Evolutionary conservation across 2,797 vertebrate genomes (phyloP).

Genomic region (Ptychobarbus kaznakovi): DNA sequence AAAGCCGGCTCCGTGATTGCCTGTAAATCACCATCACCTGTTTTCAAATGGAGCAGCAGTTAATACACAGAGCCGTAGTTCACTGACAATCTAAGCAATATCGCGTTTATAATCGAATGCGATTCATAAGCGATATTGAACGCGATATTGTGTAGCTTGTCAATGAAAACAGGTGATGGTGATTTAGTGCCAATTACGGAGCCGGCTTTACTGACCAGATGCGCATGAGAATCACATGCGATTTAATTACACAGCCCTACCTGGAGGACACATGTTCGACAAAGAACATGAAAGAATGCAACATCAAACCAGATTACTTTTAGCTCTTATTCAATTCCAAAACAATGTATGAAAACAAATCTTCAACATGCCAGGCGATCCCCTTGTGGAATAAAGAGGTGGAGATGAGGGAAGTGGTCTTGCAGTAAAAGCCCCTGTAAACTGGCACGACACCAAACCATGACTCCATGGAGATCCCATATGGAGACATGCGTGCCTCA

Average conservation of each 20-base stretch:
- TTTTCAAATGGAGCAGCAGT: no score
- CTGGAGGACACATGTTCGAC: slow-evolving; percentile 2
- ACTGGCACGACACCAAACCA: slow-evolving; percentile 26
- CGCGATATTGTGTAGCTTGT: no score
- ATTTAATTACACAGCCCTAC: not conserved
- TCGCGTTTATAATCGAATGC: no score
- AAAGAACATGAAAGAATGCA: not conserved
- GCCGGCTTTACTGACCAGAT: no score
- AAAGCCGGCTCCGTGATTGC: no score
- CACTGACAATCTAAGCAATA: no score
- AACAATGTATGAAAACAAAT: not conserved
- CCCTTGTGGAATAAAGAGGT: slow-evolving; percentile 14
- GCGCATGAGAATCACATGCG: no score
- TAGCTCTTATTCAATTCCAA: not conserved
- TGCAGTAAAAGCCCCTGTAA: slow-evolving; percentile 35
- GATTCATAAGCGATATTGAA: no score
- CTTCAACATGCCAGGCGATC: not conserved
- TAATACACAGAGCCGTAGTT: no score
- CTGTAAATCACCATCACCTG: no score
- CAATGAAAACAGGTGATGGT: no score
- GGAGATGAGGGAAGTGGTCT: slow-evolving; percentile 33
- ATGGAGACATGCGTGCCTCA: slow-evolving; percentile 36
- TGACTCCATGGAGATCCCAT: slow-evolving; percentile 39
- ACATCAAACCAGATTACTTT: not conserved
- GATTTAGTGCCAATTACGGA: no score